These are phyloP conservation scores for Motacilla alba DNA, from an alignment of 2,113 vertebrate genomes.

Conservation along the genomic window DNA sequence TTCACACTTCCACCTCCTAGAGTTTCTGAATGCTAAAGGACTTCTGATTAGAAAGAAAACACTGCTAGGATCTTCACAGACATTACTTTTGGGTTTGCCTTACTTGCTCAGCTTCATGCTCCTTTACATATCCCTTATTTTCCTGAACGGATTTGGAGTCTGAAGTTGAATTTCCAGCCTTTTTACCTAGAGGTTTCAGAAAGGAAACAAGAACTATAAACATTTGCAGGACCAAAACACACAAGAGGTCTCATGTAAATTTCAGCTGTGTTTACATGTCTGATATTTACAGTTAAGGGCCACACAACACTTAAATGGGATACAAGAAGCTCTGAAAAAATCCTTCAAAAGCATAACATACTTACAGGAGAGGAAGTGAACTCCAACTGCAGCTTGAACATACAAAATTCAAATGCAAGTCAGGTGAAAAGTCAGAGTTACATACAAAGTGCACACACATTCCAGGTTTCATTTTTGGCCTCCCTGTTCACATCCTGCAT, in stretches of 20 bases:
- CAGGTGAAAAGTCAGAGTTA: neutral
- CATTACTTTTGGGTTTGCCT: constrained; percentile 47
- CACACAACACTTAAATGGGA: neutral
- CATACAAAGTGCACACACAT: neutral
- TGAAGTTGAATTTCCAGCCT: constrained; percentile 75
- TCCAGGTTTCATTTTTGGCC: neutral
- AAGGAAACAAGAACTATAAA: neutral
- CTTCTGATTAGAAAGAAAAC: neutral
- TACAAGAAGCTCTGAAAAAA: neutral
- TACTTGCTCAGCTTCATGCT: constrained; percentile 81
- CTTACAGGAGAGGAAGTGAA: neutral
- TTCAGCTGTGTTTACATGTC: fast-evolving
- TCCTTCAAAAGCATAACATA: neutral
- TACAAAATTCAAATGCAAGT: neutral
- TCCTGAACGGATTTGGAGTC: constrained; percentile 77
- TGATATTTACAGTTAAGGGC: neutral
- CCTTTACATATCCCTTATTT: constrained; percentile 67
- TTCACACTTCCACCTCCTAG: neutral
- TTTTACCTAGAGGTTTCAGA: constrained; percentile 76
- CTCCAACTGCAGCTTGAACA: neutral
- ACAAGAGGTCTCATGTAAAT: neutral
- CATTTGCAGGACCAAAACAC: neutral
- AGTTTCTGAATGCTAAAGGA: neutral
- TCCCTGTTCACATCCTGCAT: neutral
- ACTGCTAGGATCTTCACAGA: neutral